A percentile compares a stretch with the other conserved stretches of the same genome.
Conservation (phyloP, 2,797 vertebrate species). For the Tapera naevia region DNA sequence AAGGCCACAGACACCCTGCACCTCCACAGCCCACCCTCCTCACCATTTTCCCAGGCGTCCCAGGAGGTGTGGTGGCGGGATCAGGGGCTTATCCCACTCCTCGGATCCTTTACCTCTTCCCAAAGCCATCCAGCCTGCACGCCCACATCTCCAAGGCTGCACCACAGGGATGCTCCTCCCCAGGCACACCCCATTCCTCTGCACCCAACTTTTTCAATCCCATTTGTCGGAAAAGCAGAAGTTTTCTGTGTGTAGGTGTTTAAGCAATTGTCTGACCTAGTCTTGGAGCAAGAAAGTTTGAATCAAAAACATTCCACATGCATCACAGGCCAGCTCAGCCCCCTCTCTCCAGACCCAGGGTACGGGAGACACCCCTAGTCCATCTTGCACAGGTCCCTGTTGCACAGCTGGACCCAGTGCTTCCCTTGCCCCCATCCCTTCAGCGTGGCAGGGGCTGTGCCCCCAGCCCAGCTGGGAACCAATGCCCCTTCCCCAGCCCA, state of each 20-base stretch:
- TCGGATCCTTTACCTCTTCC: neutral
- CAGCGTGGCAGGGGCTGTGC: neutral
- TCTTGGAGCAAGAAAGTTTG: too few relatives aligned
- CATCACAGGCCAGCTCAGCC: accelerated
- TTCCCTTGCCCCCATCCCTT: accelerated
- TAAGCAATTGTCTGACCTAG: too few relatives aligned
- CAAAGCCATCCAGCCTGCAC: neutral
- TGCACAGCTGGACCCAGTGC: accelerated
- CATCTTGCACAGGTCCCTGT: neutral
- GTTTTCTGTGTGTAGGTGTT: too few relatives aligned
- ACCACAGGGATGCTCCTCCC: neutral
- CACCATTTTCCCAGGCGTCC: too few relatives aligned
- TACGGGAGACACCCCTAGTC: neutral
- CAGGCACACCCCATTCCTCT: neutral
- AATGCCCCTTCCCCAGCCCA: neutral
- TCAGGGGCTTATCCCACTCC: neutral
- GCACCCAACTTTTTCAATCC: neutral
- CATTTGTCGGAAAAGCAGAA: neutral
- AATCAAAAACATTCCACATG: neutral
- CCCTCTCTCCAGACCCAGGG: neutral
- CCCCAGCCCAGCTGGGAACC: neutral
- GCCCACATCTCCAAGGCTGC: accelerated
- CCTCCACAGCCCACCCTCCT: too few relatives aligned
- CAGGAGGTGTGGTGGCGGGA: neutral
- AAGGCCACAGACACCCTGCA: too few relatives aligned